A percentile compares a stretch with the other conserved stretches of the same genome.
Conservation (phyloP, 2,888 invertebrate genomes). For the Smittia aterrima region DNA sequence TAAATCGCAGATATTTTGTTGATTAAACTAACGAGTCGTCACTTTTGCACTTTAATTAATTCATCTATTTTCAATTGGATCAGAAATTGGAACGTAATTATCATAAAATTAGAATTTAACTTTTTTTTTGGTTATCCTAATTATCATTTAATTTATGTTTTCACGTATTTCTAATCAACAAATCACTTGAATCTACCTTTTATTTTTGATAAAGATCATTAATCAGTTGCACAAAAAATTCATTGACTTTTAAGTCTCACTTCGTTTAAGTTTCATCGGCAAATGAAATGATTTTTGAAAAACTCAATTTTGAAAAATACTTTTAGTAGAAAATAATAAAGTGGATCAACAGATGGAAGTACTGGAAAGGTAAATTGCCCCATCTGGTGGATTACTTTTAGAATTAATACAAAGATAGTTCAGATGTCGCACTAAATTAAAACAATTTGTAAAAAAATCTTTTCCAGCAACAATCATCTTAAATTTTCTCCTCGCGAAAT, state of each 20-base stretch:
- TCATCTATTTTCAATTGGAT: slow-evolving; percentile 17
- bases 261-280: neutral
- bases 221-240: slow-evolving; percentile 4
- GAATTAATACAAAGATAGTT: no score
- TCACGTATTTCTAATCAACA: neutral
- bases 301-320: no score
- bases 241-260: neutral
- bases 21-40: neutral
- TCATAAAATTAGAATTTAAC: slow-evolving; percentile 25
- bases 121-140: slow-evolving; percentile 17
- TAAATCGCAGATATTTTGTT: neutral
- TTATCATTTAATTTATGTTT: slow-evolving; percentile 23
- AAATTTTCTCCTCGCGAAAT: no score
- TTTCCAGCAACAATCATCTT: no score
- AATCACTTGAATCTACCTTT: slow-evolving; percentile 31
- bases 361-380: no score
- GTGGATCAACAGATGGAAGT: no score
- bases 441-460: no score
- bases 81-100: slow-evolving; percentile 36
- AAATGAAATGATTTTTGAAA: neutral
- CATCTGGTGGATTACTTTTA: no score
- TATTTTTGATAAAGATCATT: neutral
- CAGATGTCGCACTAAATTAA: no score
- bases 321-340: no score
- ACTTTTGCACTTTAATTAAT: slow-evolving; percentile 31